A percentile compares a stretch with the other conserved stretches of the same genome.
phyloP scores from a whole-genome alignment of 2,113 vertebrate species.

The Columbina picui region DNA sequence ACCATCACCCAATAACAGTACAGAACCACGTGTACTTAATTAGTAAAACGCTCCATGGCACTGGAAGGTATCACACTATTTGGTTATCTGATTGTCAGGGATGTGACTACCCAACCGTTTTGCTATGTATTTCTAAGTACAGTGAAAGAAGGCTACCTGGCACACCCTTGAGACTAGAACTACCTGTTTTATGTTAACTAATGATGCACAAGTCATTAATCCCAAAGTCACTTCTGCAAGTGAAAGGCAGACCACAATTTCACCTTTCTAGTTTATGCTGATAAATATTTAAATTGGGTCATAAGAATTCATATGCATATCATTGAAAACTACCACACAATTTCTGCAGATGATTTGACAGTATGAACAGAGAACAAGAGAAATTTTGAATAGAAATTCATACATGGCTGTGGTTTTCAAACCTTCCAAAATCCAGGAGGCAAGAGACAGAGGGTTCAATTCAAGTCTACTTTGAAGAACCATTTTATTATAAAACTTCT shows the following conservation, averaged over 20 bases:
- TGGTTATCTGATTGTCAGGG: background rate
- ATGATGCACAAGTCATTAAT: background rate
- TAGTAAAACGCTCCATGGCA: background rate
- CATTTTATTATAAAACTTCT: background rate
- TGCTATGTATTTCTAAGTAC: background rate
- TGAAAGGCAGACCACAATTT: background rate
- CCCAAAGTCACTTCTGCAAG: background rate
- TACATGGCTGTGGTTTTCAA: background rate
- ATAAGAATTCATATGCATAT: background rate
- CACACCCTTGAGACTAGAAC: background rate
- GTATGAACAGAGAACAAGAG: background rate
- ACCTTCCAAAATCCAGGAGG: background rate
- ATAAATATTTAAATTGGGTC: background rate
- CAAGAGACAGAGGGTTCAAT: background rate
- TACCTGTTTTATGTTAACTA: background rate
- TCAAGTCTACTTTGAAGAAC: background rate
- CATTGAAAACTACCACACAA: background rate
- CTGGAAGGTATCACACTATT: background rate
- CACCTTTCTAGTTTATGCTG: background rate
- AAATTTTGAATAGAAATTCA: background rate
- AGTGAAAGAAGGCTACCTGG: background rate
- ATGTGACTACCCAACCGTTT: background rate
- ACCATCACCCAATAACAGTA: background rate
- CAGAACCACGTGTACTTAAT: slow-evolving; percentile 28
- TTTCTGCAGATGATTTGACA: background rate